phyloP scores from a whole-genome alignment of 2,113 vertebrate genomes.

The Epinephelus fuscoguttatus region DNA sequence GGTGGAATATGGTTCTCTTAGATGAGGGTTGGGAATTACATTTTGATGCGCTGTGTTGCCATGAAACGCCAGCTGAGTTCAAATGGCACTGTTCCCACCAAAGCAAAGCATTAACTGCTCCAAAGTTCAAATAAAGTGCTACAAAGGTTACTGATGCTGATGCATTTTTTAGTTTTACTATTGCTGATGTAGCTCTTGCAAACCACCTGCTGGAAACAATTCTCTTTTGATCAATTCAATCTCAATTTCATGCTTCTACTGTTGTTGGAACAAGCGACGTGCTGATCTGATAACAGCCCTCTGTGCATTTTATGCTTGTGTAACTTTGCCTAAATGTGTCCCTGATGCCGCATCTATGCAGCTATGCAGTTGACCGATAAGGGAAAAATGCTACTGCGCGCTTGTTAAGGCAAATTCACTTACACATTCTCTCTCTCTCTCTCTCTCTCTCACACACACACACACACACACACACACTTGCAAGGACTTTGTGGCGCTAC shows the following conservation, averaged over 20 bases:
- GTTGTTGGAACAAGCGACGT: neutral
- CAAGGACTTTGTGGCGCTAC: slow-evolving; percentile 65
- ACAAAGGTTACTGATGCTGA: neutral
- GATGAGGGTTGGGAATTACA: neutral
- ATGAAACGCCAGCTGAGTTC: neutral
- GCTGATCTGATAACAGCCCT: slow-evolving; percentile 4
- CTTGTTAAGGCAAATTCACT: slow-evolving; percentile 50
- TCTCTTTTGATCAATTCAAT: neutral
- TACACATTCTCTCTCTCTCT: slow-evolving; percentile 22
- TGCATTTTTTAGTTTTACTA: neutral
- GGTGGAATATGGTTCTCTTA: neutral
- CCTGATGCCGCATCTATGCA: slow-evolving; percentile 15
- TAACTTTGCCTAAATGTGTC: slow-evolving; percentile 13
- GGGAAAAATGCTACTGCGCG: slow-evolving; percentile 38
- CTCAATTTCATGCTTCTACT: neutral
- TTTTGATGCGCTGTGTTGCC: neutral
- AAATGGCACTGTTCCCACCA: neutral
- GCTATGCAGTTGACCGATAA: slow-evolving; percentile 10
- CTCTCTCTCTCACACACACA: no score
- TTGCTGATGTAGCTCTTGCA: neutral
- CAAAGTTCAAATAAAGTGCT: neutral
- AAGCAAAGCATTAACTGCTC: neutral
- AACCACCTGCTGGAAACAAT: neutral
- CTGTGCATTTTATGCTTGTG: slow-evolving; percentile 12
- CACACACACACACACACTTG: neutral